These are phyloP conservation scores for Oscheius sp. DNA, from an alignment of 2,888 invertebrate species.

Conservation along the genomic window DNA sequence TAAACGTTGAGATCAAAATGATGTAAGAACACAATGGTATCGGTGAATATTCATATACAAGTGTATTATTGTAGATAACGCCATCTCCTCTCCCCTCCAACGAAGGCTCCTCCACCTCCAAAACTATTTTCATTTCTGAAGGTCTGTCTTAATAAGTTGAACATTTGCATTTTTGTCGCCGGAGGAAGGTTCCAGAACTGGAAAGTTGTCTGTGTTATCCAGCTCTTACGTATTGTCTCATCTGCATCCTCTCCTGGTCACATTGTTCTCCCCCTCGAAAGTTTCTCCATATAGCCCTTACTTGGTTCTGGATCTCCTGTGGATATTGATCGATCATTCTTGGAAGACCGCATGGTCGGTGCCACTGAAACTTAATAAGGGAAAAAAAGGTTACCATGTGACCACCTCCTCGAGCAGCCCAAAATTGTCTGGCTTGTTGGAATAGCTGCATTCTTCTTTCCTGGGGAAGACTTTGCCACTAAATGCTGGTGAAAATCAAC, in stretches of 20 bases:
- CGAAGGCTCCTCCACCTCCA: no score
- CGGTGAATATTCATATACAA: no score
- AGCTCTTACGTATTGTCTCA: not conserved
- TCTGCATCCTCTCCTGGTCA: not conserved
- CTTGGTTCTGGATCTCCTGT: not conserved
- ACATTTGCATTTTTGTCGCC: not conserved
- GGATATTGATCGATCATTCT: not conserved
- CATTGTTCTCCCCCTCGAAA: not conserved
- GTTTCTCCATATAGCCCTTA: not conserved
- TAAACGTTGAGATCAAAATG: no score
- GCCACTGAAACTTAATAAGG: not conserved
- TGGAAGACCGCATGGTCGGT: not conserved
- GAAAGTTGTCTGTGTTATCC: not conserved
- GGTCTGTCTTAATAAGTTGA: not conserved
- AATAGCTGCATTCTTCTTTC: not conserved
- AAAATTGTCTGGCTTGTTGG: not conserved
- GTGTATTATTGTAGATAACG: no score
- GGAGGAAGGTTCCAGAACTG: not conserved
- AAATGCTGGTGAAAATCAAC: not conserved
- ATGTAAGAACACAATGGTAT: no score
- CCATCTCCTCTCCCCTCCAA: no score
- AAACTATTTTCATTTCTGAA: not conserved
- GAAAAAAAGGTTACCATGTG: not conserved
- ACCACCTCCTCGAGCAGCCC: not conserved
- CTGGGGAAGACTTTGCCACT: not conserved